Conservation (phyloP, 2,797 vertebrate genomes). For the Apogon hyalosoma region DNA sequence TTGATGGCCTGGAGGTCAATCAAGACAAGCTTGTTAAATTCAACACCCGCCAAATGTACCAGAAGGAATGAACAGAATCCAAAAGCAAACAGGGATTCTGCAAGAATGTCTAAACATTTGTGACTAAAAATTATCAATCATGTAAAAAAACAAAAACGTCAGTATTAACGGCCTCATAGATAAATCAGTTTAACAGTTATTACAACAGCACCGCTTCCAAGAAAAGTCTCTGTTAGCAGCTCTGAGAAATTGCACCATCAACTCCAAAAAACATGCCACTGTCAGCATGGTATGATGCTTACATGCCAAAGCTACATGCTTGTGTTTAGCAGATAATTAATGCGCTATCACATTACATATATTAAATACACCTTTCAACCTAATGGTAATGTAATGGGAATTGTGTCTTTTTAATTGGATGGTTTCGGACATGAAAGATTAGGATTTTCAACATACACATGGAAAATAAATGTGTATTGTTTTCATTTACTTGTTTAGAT, state of each 20-base stretch:
- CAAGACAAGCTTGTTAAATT: constrained; percentile 69
- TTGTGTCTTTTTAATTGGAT: too few relatives aligned
- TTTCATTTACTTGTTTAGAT: constrained; percentile 3
- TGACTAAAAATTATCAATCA: constrained; percentile 41
- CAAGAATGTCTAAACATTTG: constrained; percentile 52
- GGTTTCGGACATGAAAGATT: too few relatives aligned
- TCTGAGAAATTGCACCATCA: not conserved
- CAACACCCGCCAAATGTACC: constrained; percentile 50
- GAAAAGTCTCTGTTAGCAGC: not conserved
- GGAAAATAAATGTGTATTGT: not conserved
- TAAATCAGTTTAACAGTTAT: constrained; percentile 43
- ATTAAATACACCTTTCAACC: too few relatives aligned
- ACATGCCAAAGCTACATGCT: not conserved
- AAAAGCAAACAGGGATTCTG: constrained; percentile 45
- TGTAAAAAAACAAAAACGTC: constrained; percentile 27
- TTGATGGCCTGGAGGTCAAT: constrained; percentile 68
- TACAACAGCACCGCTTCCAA: constrained; percentile 12
- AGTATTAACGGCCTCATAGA: constrained; percentile 14
- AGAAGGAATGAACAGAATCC: constrained; percentile 58
- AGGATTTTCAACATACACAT: too few relatives aligned
- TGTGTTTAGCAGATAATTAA: not conserved
- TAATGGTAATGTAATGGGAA: too few relatives aligned
- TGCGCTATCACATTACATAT: too few relatives aligned
- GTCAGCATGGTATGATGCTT: not conserved
- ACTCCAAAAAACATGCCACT: not conserved